Base-by-base conservation (phyloP, 2,113 vertebrate species). In the Narcine bancroftii region DNA sequence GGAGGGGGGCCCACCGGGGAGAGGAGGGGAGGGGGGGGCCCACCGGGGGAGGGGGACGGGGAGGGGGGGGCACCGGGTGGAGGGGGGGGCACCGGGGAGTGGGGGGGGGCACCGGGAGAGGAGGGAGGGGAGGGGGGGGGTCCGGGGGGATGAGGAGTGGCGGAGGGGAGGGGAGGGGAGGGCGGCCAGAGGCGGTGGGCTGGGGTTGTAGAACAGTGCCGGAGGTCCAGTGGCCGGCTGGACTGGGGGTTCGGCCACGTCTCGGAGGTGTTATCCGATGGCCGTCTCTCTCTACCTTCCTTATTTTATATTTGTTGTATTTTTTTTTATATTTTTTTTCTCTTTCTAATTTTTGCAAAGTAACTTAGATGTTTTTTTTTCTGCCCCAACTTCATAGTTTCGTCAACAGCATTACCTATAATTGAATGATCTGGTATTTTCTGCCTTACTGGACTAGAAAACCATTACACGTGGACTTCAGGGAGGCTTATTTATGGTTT, bases 131-230 rank as follows among this genome's bases (percentile, higher is more conserved):
- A 53, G 21, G 26, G 53, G 15, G 2, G 45, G 9, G 42, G 24
- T 53, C 96, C 96, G 95, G 94, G 95, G 95, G 94, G 94, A 92
- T 92, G 85, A 79, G 75, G 63, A 92, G 93, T 92, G 92, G 94
- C 77, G 85, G 66, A 11, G 89, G 2, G 87, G 15, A 2, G 47
- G 1, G 7, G 26, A 3, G 13, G 33, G 24, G 66, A 77, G 1
- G 29, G 50, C 33, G 33, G 53, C 33, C 33, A 7, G 33, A 5
- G 66, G n/a, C n/a, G 79, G 6, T n/a, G 33, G 39, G 0, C 21
- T 66, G 92, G 17, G 77, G 56, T 24, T 81, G n/a, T 26, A 92
- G 92, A n/a, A 89, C 89, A 69, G 21, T 0, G 0, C 11, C 15
- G 0, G 50, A 42, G 9, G 0, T 69, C 10, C 6, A 0, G 2